These are phyloP conservation scores for Achroia grisella DNA, from an alignment of 1,140 invertebrate genomes.

Conservation along the genomic window DNA sequence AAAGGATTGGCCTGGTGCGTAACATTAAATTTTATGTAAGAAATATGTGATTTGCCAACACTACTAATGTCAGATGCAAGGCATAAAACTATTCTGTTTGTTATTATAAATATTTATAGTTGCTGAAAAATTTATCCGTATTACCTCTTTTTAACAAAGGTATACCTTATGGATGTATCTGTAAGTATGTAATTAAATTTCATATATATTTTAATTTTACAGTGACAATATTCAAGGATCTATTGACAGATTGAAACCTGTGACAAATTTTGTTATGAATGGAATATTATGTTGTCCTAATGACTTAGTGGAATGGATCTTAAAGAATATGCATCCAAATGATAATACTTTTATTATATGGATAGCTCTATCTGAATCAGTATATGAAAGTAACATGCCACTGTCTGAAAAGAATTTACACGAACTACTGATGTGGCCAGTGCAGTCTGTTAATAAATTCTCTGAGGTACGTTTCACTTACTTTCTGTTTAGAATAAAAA, in stretches of 20 bases:
- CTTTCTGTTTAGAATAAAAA: no score
- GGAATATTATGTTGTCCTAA: conserved; percentile 9
- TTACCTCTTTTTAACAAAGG: no score
- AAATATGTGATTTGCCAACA: no score
- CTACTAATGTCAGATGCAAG: no score
- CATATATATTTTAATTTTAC: conserved; percentile 11
- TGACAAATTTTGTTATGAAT: conserved; percentile 25
- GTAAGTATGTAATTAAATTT: no score
- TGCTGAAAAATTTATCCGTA: no score
- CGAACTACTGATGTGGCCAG: neutral
- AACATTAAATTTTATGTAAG: no score
- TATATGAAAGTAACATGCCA: conserved; percentile 17
- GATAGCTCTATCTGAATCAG: conserved; percentile 31
- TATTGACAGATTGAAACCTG: conserved; percentile 21
- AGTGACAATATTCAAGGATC: conserved; percentile 18
- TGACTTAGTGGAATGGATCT: conserved; percentile 15
- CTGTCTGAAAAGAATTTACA: conserved; percentile 7
- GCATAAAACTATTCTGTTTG: neutral
- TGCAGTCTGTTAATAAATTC: neutral
- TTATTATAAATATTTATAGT: neutral
- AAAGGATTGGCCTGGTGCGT: no score
- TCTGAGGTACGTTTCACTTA: conserved; percentile 18
- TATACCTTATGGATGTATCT: no score
- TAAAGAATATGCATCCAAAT: conserved; percentile 19
- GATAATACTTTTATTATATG: conserved; percentile 30